Percentiles rank a stretch among this genome's conserved stretches.
Evolutionary conservation across 2,113 vertebrate genomes (phyloP).

Genomic region (Gorsachius goisagi): DNA sequence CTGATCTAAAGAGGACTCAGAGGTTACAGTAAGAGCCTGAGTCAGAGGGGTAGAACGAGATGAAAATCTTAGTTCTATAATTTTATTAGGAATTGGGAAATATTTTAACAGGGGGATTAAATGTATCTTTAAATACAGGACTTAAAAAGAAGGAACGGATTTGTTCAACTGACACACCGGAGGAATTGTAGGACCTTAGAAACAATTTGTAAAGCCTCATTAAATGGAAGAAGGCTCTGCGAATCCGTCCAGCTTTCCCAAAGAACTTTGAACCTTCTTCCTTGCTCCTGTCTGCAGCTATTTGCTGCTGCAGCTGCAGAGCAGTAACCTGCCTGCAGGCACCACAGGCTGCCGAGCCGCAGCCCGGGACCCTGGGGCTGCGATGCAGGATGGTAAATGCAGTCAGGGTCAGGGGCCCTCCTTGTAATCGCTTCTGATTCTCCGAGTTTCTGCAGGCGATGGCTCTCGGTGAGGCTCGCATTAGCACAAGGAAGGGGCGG

Average conservation of each 20-base stretch:
- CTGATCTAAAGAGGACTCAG: background rate
- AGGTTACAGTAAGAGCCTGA: background rate
- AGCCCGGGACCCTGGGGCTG: background rate
- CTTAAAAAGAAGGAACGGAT: constrained; percentile 9
- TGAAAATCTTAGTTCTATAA: background rate
- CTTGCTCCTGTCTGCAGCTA: background rate
- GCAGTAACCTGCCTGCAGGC: background rate
- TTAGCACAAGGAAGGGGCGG: background rate
- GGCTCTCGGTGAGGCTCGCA: fast-evolving
- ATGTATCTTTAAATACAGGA: constrained; percentile 1
- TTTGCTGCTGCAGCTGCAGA: background rate
- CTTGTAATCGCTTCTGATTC: background rate
- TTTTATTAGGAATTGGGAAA: constrained; percentile 4
- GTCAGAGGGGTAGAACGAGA: background rate
- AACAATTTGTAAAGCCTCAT: constrained; percentile 36
- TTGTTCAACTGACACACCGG: background rate
- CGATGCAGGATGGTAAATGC: background rate
- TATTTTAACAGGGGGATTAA: constrained; percentile 26
- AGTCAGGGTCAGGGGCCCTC: background rate
- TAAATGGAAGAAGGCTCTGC: background rate
- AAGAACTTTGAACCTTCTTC: background rate
- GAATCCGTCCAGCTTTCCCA: background rate
- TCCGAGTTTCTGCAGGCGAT: background rate
- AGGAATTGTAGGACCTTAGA: background rate
- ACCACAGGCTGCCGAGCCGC: background rate